A percentile compares a stretch with the other conserved stretches of the same genome.
These are phyloP conservation scores for Anguilla marmorata DNA, from an alignment of 2,797 vertebrate genomes.

Conservation along the genomic window DNA sequence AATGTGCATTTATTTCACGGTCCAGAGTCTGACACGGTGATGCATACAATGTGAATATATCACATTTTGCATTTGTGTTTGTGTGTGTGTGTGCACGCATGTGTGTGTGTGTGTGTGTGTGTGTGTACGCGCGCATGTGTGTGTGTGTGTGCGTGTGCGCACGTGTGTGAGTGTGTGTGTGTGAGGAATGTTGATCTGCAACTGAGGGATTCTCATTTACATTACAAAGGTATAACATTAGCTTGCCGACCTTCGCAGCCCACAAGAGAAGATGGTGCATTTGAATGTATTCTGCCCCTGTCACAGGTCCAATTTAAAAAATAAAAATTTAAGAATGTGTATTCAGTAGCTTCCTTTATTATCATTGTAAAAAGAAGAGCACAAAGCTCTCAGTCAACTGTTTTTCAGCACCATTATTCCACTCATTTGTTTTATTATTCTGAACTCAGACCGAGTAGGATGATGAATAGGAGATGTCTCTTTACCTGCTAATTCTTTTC, in stretches of 20 bases:
- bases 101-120: background rate
- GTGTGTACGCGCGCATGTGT: background rate
- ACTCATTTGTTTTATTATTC: background rate
- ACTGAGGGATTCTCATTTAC: constrained; percentile 3
- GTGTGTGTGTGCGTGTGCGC: background rate
- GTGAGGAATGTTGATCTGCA: background rate
- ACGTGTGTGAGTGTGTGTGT: background rate
- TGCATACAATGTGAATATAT: background rate
- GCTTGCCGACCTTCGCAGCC: constrained; percentile 1
- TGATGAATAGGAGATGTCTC: background rate
- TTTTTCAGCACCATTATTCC: background rate
- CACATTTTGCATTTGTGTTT: background rate
- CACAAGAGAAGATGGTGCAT: background rate
- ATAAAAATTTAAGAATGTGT: background rate
- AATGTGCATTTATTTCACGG: background rate
- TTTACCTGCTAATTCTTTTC: background rate
- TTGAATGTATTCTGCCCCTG: constrained; percentile 12
- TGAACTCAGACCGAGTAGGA: background rate
- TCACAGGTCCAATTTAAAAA: constrained; percentile 1
- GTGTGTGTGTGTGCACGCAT: background rate
- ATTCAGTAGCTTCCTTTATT: background rate
- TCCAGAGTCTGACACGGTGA: background rate
- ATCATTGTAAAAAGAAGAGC: background rate
- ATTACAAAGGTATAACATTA: constrained; percentile 16
- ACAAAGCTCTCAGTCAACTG: background rate